phyloP scores from a whole-genome alignment of 2,113 vertebrate species.

The Neotoma lepida region DNA sequence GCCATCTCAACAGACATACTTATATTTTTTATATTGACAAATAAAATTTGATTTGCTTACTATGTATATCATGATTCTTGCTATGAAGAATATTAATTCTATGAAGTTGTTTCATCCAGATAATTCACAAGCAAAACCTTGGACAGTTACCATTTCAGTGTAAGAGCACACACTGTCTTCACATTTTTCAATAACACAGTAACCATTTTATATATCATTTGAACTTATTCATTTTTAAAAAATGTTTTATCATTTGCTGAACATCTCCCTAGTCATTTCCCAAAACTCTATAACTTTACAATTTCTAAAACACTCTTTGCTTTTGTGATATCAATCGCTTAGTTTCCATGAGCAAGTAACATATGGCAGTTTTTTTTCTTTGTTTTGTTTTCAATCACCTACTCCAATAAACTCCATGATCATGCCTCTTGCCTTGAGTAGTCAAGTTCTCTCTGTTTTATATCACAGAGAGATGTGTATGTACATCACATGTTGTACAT shows the following conservation, averaged over 20 bases:
- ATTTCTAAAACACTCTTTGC: neutral
- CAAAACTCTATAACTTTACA: neutral
- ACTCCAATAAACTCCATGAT: too few species aligned
- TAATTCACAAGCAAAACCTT: neutral
- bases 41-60: neutral
- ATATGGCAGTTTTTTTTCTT: neutral
- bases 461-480: too few species aligned
- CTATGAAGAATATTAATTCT: neutral
- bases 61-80: neutral
- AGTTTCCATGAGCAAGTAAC: neutral
- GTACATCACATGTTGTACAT: neutral
- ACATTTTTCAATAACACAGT: neutral
- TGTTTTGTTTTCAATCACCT: too few species aligned
- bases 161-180: neutral
- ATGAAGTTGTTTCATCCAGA: neutral
- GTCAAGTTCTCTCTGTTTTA: neutral
- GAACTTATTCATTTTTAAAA: neutral
- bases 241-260: neutral
- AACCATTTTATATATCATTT: neutral
- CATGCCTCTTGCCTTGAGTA: neutral
- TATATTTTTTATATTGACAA: neutral
- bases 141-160: neutral
- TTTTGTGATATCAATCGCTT: neutral
- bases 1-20: neutral
- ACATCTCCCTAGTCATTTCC: neutral